These are phyloP conservation scores for Fregetta grallaria DNA, from an alignment of 2,113 vertebrate genomes.

Conservation along the genomic window DNA sequence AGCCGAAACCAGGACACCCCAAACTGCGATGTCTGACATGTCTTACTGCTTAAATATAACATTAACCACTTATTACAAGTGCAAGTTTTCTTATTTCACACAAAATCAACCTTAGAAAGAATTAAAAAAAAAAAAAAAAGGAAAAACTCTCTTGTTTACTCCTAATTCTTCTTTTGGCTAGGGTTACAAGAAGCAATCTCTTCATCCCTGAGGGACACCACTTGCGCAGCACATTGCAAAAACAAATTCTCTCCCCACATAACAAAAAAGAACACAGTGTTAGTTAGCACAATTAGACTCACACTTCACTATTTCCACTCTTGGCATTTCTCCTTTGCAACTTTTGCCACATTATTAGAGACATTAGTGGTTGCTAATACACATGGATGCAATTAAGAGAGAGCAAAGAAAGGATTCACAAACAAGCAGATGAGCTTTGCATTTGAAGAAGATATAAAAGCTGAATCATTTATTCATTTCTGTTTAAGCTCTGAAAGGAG, in stretches of 20 bases:
- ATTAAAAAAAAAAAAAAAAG: accelerated
- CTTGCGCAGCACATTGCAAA: background rate
- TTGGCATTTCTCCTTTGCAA: background rate
- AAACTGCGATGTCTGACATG: background rate
- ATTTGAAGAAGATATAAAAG: background rate
- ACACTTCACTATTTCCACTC: background rate
- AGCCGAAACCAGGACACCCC: too few relatives aligned
- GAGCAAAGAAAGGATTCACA: background rate
- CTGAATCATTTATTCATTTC: background rate
- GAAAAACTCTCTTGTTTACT: background rate
- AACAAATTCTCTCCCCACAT: background rate
- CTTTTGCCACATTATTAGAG: background rate
- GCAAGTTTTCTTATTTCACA: background rate
- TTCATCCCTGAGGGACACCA: background rate
- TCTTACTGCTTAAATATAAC: background rate
- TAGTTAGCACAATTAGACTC: background rate
- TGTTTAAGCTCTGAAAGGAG: background rate
- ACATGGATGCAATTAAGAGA: background rate
- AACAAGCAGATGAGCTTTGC: background rate
- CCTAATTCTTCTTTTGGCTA: background rate
- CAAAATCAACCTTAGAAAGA: background rate
- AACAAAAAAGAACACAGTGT: background rate
- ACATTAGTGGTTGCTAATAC: background rate
- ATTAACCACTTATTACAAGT: background rate
- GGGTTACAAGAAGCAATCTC: background rate